Conservation (phyloP, 2,113 vertebrate species). For the Mirounga angustirostris region DNA sequence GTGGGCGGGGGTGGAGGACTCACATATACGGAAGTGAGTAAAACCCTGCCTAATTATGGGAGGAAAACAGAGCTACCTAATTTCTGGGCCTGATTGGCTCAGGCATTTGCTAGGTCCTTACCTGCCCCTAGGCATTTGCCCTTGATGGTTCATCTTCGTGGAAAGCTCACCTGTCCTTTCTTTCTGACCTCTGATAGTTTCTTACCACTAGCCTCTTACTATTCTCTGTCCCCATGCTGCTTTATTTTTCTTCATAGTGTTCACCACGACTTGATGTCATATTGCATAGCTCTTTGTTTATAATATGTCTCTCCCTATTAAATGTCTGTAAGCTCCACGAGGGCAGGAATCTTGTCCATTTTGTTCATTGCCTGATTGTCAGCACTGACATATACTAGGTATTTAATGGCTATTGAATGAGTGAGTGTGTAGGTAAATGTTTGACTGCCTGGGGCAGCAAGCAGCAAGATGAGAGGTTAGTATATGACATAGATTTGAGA, state of each 20-base stretch:
- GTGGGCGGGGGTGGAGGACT: background rate
- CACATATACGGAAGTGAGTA: background rate
- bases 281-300: background rate
- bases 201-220: background rate
- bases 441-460: background rate
- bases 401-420: background rate
- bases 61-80: background rate
- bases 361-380: background rate
- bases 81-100: background rate
- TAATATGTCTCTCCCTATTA: background rate
- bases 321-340: background rate
- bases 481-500: background rate
- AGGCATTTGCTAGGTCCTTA: background rate
- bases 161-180: background rate
- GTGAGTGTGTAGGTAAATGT: background rate
- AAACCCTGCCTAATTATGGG: background rate
- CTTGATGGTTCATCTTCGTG: background rate
- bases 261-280: background rate
- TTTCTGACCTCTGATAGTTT: background rate
- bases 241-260: background rate
- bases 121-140: background rate
- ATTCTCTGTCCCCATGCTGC: background rate
- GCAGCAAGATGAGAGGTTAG: background rate
- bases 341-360: background rate
- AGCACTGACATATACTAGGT: background rate